Evolutionary conservation across 1,140 invertebrate species (phyloP), one percentile per base, ranked within the genome.

Genomic region (Ooceraea biroi): DNA sequence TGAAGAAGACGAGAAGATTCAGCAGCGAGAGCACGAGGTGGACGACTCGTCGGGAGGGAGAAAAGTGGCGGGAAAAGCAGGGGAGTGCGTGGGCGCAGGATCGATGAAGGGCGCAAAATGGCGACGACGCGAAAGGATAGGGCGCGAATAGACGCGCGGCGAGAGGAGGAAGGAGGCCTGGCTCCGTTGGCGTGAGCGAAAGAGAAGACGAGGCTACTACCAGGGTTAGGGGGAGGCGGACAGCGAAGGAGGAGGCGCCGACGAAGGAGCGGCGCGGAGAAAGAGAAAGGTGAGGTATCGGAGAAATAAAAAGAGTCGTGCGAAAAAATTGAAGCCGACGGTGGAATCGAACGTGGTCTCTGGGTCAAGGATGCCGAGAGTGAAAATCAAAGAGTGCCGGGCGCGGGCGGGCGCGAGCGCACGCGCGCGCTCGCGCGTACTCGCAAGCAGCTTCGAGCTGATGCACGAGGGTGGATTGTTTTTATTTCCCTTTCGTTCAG

Each of bases 41-140:
- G 63, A 36, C 48, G 77, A 71, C 19, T 58, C 27, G 65, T 46
- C 55, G 48, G 22, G 68, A 48, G 52, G 68, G 58, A 80, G 61
- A 84, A 86, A 92, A 92, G 91, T 91, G 90, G 91, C 91, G 91
- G 90, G 91, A 92, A 92, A 92, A 91, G 69, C 85, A 83, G 78
- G 87, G 82, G 83, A 66, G 86, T 91, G 91, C 91, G 90, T 92
- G 85, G 90, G 91, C 92, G 92, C 90, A 91, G 91, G 89, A 92
- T 92, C 92, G 89, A 91, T 92, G 90, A 91, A 89, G 89, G 85
- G 74, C 76, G 78, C 88, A 92, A 92, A 91, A 92, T 92, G 92
- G 91, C 92, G 91, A 90, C 90, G 77, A 55, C 58, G 74, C 55
- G 82, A 57, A 74, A 76, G 66, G 83, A 89, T 65, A 74, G 84